Percentiles rank a stretch among this genome's conserved stretches.
phyloP scores from a whole-genome alignment of 2,797 vertebrate species.

The Prionace glauca region DNA sequence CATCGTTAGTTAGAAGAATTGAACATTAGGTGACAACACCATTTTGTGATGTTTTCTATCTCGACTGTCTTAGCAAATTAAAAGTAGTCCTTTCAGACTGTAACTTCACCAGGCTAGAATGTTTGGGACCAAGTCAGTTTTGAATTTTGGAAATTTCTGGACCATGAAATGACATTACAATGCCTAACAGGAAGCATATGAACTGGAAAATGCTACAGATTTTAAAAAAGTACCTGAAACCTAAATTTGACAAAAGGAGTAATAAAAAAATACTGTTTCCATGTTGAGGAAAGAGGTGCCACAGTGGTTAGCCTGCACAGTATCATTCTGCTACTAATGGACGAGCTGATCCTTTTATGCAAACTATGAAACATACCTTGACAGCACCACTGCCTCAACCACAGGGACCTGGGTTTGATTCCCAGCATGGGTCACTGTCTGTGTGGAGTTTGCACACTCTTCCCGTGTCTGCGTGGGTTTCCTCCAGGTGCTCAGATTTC shows the following conservation, averaged over 20 bases:
- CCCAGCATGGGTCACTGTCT: no score
- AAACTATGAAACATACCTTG: no score
- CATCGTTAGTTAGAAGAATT: not conserved
- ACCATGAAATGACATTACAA: no score
- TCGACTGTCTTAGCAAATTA: not conserved
- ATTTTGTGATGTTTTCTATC: not conserved
- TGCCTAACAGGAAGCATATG: not conserved
- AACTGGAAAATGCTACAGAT: not conserved
- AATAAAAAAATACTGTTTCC: not conserved
- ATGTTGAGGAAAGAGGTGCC: constrained; percentile 61
- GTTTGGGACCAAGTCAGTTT: not conserved
- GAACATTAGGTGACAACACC: not conserved
- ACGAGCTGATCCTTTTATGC: no score
- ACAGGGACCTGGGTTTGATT: no score
- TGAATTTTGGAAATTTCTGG: not conserved
- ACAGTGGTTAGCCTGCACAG: no score
- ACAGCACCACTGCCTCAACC: no score
- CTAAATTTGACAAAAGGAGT: not conserved
- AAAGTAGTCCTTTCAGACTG: not conserved
- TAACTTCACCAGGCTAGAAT: not conserved
- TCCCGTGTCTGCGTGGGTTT: no score
- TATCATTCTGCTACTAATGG: no score
- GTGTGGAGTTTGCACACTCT: no score
- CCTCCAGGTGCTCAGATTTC: no score
- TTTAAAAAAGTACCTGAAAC: not conserved